Base-by-base conservation (phyloP, 2,888 invertebrate genomes). In the Platycnemis pennipes region DNA sequence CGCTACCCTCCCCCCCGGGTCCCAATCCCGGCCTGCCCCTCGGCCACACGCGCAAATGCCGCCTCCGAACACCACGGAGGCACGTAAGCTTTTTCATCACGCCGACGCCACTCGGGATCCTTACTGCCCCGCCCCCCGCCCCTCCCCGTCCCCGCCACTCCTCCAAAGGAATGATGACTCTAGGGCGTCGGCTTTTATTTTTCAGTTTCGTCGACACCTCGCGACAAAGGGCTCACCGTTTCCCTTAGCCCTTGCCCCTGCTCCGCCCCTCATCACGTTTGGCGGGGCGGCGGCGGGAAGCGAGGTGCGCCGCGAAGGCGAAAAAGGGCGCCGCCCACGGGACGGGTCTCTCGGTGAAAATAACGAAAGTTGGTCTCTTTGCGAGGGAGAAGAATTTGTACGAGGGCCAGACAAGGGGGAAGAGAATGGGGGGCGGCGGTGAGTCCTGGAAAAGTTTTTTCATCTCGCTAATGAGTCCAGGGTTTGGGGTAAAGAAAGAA, bases 391-490 rank as follows among this genome's bases (percentile, higher is more conserved):
- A 2, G 7, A 63, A 63, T 22, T 22, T 77, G 37, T 77, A 4
- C 37, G 31, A 7, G 37, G 77, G 37, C 37, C 1, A 37, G 77
- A 26, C 7, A 8, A 13, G 37, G 11, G 26, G 77, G 31, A 37
- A 37, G 31, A 37, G 13, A 37, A 11, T 26, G n/a, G 63, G 63
- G 4, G 26, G 63, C 0, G 63, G 37, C 3, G 11, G 77, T 77
- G 44, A 91, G 49, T 22, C 69, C 89, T 77, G 91, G 44, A 26
- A 69, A 91, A 91, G 91, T 91, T 91, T 91, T 91, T 91, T 91
- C 91, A 91, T 91, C 91, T 91, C 91, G n/a, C 91, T 91, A 91
- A 91, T 91, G 91, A 91, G 63, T 42, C 56, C 44, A 63, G 37
- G 22, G 44, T 42, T 22, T 22, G 42, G 56, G 42, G 56, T 3